Base-by-base conservation (phyloP, 2,888 invertebrate genomes). In the Malthinus flaveolus region DNA sequence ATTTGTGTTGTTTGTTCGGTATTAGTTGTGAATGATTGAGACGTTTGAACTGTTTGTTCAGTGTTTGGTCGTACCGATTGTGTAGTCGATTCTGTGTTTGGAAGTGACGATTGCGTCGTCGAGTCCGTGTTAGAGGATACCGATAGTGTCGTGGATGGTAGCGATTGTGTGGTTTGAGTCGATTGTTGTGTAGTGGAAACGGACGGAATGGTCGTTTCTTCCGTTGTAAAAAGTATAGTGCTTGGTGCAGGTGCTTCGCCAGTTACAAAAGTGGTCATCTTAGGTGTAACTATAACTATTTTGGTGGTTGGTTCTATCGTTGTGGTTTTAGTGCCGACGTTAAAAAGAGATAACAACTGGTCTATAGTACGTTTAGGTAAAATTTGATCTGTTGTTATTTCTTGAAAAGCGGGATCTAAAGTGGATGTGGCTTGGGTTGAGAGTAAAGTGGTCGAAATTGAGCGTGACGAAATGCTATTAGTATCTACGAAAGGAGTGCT, bases 321-420 rank as follows among this genome's bases (percentile, higher is more conserved):
- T 2, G 58, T 58, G 9, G 58, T 34, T 6, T 51, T 37, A 42
- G 31, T 39, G 69, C 80, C 73, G 69, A 79, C 78, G 67, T 81
- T 81, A 67, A 79, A 69, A 53, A 78, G 70, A 59, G 70, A 69
- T 56, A 78, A 65, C 44, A 78, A 66, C 67, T 73, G 73, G 37
- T 73, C 74, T 42, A 78, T 73, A 9, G 77, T 76, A 57, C 73
- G 68, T 63, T 78, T 74, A 63, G 75, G 73, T 56, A 75, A 63
- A 13, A 67, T 68, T 64, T 74, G 71, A 39, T 78, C 75, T 15
- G 73, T 67, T 33, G 70, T 67, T 58, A 76, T 72, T 57, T 75
- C 69, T 56, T 76, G 69, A 36, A 73, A 12, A 9, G 11, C 70
- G 52, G 76, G 74, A 67, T 71, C 62, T 44, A 64, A 36, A 48